These are phyloP conservation scores for Tipula helvola DNA, from an alignment of 2,888 invertebrate genomes.

Conservation along the genomic window DNA sequence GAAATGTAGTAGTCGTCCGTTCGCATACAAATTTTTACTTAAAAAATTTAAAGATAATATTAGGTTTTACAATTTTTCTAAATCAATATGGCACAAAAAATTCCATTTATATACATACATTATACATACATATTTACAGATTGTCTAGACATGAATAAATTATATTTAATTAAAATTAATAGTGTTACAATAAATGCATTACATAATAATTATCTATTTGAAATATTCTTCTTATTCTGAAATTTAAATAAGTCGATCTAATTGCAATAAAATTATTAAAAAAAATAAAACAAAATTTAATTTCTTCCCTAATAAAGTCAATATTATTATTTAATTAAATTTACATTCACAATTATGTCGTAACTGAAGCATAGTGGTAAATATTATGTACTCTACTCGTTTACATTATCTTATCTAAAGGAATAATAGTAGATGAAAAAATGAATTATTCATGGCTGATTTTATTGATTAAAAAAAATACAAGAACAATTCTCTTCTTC, in stretches of 20 bases:
- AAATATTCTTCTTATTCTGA: not conserved
- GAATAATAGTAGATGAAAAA: not conserved
- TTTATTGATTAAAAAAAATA: not conserved
- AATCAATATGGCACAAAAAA: not conserved
- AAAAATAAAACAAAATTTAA: not conserved
- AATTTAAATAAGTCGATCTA: not conserved
- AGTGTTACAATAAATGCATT: not conserved
- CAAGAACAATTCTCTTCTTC: not conserved
- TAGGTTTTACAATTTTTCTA: too few relatives aligned
- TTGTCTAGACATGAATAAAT: not conserved
- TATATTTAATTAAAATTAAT: not conserved
- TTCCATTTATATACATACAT: not conserved
- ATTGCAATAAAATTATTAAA: not conserved
- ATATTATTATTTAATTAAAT: not conserved
- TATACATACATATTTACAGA: not conserved
- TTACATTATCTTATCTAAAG: not conserved
- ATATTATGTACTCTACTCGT: not conserved
- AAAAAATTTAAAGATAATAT: too few relatives aligned
- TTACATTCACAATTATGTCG: not conserved
- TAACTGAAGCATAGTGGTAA: not conserved
- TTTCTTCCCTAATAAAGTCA: not conserved
- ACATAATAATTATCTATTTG: not conserved
- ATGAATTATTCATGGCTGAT: not conserved
- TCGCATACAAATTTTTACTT: too few relatives aligned
- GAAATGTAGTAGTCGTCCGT: too few relatives aligned